phyloP scores from a whole-genome alignment of 2,797 vertebrate species.

The Tokudaia muenninki region DNA sequence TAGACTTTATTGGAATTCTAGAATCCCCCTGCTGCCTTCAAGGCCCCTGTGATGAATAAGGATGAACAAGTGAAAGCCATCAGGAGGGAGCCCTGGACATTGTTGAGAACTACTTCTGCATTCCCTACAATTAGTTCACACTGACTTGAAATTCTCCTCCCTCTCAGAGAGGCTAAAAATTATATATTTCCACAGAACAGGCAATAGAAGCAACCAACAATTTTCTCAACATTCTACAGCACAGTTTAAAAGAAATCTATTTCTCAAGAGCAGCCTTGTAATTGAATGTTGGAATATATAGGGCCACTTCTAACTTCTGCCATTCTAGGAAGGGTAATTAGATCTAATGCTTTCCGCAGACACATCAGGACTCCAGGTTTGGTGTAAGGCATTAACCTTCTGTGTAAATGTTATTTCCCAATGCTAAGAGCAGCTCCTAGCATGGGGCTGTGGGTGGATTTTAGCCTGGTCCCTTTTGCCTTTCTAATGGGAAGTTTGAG shows the following conservation, averaged over 20 bases:
- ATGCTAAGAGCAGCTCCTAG: conserved; percentile 35
- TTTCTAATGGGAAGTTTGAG: conserved; percentile 49
- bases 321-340: conserved; percentile 45
- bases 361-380: conserved; percentile 38
- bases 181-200: conserved; percentile 66
- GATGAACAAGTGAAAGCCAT: not conserved
- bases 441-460: conserved; percentile 30
- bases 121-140: conserved; percentile 61
- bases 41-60: not conserved
- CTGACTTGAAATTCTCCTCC: conserved; percentile 63
- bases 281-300: conserved; percentile 71
- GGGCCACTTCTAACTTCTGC: conserved; percentile 48
- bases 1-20: conserved; percentile 27
- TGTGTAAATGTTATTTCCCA: conserved; percentile 70
- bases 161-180: conserved; percentile 66
- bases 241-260: conserved; percentile 47
- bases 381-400: conserved; percentile 44
- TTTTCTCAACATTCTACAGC: conserved; percentile 66
- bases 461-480: conserved; percentile 57
- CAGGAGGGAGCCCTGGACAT: conserved; percentile 15
- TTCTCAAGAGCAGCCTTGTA: conserved; percentile 67
- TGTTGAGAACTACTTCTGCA: not conserved
- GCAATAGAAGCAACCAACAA: conserved; percentile 72
- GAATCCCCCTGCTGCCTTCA: not conserved
- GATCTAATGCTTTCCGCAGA: not conserved